Evolutionary conservation across 2,113 vertebrate species (phyloP).

Genomic region (Protobothrops flavoviridis): DNA sequence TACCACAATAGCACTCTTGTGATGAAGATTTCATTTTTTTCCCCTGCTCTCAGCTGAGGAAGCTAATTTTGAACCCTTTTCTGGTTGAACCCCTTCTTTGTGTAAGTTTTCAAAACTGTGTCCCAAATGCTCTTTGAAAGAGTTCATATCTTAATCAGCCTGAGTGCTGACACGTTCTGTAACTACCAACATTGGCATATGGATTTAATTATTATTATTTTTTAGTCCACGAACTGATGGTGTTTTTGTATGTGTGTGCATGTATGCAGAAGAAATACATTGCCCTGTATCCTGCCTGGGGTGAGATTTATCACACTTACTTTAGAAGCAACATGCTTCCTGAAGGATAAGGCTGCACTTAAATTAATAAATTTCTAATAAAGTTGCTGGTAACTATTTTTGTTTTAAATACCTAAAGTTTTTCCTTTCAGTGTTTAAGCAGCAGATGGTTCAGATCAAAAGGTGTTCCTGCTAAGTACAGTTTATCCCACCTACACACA

Average conservation of each 20-base stretch:
- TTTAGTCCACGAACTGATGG: conserved; percentile 55
- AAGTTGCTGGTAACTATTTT: conserved; percentile 82
- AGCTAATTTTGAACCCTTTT: conserved; percentile 66
- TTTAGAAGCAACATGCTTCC: conserved; percentile 73
- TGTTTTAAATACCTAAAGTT: conserved; percentile 77
- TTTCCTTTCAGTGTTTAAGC: conserved; percentile 75
- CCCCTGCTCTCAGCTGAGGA: conserved; percentile 55
- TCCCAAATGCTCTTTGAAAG: conserved; percentile 69
- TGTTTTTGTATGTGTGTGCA: conserved; percentile 43
- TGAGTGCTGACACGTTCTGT: conserved; percentile 72
- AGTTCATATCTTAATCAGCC: conserved; percentile 61
- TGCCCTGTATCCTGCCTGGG: conserved; percentile 61
- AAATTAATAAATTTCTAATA: conserved; percentile 82
- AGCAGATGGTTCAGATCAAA: conserved; percentile 71
- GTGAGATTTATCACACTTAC: conserved; percentile 70
- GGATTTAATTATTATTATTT: conserved; percentile 42
- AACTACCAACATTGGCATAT: conserved; percentile 66
- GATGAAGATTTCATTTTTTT: conserved; percentile 58
- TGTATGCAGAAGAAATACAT: conserved; percentile 64
- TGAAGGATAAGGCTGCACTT: conserved; percentile 89
- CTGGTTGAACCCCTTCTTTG: conserved; percentile 65
- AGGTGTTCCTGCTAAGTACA: conserved; percentile 74
- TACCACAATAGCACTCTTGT: conserved; percentile 61
- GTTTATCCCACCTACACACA: conserved; percentile 78
- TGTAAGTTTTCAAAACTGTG: conserved; percentile 62